Evolutionary conservation across 1,140 invertebrate species (phyloP).

Genomic region (Aphelenchoides fujianensis): DNA sequence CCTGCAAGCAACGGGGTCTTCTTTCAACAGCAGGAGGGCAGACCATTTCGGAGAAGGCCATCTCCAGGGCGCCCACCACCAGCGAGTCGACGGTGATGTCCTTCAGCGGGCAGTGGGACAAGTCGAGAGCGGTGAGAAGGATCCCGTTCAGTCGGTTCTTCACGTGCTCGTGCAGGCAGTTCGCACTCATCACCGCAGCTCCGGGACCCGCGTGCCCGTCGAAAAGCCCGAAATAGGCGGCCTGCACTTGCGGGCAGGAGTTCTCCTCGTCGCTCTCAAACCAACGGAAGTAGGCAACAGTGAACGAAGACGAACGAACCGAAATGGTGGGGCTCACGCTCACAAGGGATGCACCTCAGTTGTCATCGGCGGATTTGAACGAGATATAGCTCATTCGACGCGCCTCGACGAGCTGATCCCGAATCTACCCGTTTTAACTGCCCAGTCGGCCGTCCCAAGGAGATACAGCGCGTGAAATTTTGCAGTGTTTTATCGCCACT

Average conservation of each 20-base stretch:
- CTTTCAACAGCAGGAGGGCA: neutral
- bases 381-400: too few relatives aligned
- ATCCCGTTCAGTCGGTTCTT: slow-evolving; percentile 63
- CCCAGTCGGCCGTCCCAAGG: too few relatives aligned
- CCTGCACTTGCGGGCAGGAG: slow-evolving; percentile 31
- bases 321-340: slow-evolving; percentile 25
- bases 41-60: slow-evolving; percentile 73
- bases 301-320: neutral
- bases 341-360: too few relatives aligned
- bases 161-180: slow-evolving; percentile 76
- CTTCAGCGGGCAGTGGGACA: slow-evolving; percentile 23
- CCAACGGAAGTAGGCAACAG: neutral
- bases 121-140: slow-evolving; percentile 42
- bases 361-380: too few relatives aligned
- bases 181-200: slow-evolving; percentile 75
- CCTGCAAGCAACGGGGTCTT: slow-evolving; percentile 64
- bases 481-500: too few relatives aligned
- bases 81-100: slow-evolving; percentile 68
- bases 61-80: slow-evolving; percentile 73
- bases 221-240: slow-evolving; percentile 77
- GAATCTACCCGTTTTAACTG: too few relatives aligned
- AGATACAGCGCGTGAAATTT: too few relatives aligned
- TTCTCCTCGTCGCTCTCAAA: slow-evolving; percentile 61
- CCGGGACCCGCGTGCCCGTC: slow-evolving; percentile 82
- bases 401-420: too few relatives aligned